Conservation (phyloP, 2,113 vertebrate species). For the Trematocara variabile region DNA sequence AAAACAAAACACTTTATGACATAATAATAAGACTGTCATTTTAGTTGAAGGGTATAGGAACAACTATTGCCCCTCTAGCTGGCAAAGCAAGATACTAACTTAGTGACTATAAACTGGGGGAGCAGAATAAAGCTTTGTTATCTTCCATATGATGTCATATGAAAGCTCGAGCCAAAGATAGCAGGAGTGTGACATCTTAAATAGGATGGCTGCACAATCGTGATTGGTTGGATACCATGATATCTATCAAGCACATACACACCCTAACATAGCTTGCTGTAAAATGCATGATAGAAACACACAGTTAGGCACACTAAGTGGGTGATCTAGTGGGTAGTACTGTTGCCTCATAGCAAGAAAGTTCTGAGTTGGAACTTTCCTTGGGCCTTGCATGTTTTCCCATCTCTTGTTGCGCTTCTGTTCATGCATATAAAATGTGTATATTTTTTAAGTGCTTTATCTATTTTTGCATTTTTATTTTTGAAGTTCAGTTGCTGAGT, state of each 20-base stretch:
- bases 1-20: neutral
- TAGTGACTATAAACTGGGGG: neutral
- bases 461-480: neutral
- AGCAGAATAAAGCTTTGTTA: neutral
- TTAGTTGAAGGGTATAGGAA: neutral
- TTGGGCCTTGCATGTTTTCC: neutral
- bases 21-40: neutral
- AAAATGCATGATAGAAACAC: neutral
- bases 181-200: neutral
- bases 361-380: neutral
- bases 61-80: neutral
- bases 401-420: neutral
- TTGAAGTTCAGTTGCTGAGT: accelerated
- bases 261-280: neutral
- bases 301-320: accelerated
- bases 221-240: accelerated
- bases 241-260: accelerated
- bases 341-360: neutral
- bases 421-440: neutral
- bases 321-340: neutral
- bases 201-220: accelerated
- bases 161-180: neutral
- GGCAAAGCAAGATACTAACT: neutral
- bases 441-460: neutral
- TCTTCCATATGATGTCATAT: neutral